phyloP scores from a whole-genome alignment of 2,113 vertebrate genomes.

The Genyomyrus donnyi region DNA sequence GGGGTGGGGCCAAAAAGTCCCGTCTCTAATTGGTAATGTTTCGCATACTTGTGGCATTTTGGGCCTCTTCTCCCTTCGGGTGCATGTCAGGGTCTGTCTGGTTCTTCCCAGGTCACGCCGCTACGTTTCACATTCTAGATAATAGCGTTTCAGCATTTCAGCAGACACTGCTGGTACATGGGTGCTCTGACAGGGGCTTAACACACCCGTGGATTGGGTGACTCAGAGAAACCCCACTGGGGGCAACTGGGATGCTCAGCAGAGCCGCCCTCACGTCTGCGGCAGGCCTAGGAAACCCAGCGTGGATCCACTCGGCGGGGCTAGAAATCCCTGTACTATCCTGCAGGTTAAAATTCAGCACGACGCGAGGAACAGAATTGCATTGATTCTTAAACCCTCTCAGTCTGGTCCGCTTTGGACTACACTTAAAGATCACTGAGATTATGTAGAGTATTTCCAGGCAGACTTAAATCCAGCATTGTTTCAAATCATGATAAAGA shows the following conservation, averaged over 20 bases:
- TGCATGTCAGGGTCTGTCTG: background rate
- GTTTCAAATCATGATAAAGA: background rate
- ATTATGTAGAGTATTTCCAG: background rate
- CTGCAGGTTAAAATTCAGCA: background rate
- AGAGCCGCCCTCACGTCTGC: background rate
- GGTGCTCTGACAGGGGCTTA: background rate
- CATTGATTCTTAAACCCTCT: background rate
- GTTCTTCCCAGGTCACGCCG: background rate
- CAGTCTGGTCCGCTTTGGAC: background rate
- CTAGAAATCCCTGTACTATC: background rate
- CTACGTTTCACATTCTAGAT: background rate
- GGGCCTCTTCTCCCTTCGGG: background rate
- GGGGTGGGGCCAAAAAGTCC: background rate
- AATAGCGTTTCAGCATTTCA: background rate
- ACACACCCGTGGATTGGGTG: background rate
- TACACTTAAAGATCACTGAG: background rate
- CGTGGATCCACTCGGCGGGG: background rate
- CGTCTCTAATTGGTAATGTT: background rate
- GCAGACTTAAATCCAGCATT: background rate
- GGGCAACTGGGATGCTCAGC: background rate
- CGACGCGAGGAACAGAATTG: background rate
- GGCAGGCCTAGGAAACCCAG: background rate
- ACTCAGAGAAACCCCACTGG: background rate
- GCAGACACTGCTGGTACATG: background rate
- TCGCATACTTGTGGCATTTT: background rate